phyloP scores from a whole-genome alignment of 2,113 vertebrate species.

The Coptodon rendalli region DNA sequence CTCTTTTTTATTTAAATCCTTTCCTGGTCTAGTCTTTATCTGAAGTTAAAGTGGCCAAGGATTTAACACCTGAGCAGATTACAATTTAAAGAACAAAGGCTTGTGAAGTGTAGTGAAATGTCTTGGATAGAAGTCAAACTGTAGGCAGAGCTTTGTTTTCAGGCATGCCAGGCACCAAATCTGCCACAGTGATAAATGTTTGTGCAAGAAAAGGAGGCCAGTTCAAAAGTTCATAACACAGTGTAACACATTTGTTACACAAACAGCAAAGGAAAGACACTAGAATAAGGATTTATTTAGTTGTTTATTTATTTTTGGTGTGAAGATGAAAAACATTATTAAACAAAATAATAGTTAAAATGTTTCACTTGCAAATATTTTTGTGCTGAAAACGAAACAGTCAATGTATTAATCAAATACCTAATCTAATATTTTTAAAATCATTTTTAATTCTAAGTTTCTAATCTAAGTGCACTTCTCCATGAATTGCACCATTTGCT shows the following conservation, averaged over 20 bases:
- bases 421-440: neutral
- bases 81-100: neutral
- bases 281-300: neutral
- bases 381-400: neutral
- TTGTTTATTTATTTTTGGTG: neutral
- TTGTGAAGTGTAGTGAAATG: neutral
- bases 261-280: neutral
- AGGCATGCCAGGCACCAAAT: neutral
- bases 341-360: neutral
- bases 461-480: neutral
- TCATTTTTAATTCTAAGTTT: neutral
- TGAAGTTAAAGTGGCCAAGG: neutral
- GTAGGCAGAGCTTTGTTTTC: neutral
- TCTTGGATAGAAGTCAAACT: neutral
- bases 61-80: neutral
- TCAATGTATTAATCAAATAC: neutral
- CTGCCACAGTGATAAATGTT: neutral
- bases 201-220: neutral
- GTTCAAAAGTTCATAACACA: neutral
- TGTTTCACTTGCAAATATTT: neutral
- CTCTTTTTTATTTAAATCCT: slow-evolving; percentile 57
- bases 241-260: neutral
- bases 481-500: neutral
- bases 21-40: slow-evolving; percentile 43
- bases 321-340: neutral